Evolutionary conservation across 2,888 invertebrate genomes (phyloP).

Genomic region (Morinoia aosen): DNA sequence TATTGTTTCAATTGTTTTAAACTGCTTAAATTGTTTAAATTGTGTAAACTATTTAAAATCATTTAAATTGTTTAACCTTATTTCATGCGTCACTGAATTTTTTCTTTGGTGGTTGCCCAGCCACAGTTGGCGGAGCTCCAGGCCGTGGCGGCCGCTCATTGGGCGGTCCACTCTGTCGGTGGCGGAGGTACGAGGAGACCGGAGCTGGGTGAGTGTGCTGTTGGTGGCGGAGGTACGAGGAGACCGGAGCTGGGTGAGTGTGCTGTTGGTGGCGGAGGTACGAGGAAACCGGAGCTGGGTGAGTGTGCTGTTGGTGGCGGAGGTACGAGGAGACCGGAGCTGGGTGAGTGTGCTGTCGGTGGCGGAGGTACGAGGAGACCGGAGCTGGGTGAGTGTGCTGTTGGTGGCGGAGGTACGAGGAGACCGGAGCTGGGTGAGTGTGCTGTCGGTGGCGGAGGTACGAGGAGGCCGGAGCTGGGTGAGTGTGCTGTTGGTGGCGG

Average conservation of each 20-base stretch:
- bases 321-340: neutral
- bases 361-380: neutral
- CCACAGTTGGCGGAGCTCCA: neutral
- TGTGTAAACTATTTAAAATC: too few species aligned
- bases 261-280: neutral
- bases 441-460: too few species aligned
- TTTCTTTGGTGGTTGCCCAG: neutral
- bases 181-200: too few species aligned
- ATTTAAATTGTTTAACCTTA: too few species aligned
- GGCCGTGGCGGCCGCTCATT: neutral
- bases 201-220: neutral
- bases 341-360: neutral
- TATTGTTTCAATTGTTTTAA: too few species aligned
- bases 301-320: neutral
- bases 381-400: neutral
- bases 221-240: neutral
- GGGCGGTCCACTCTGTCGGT: neutral
- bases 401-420: neutral
- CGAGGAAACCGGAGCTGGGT: neutral
- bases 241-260: neutral
- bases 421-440: neutral
- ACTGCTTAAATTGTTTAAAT: too few species aligned
- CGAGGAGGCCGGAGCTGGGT: neutral
- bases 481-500: neutral
- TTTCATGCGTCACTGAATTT: too few species aligned